A percentile compares a stretch with the other conserved stretches of the same genome.
Conservation (phyloP, 2,797 vertebrate species). For the Sebastes cheni region DNA sequence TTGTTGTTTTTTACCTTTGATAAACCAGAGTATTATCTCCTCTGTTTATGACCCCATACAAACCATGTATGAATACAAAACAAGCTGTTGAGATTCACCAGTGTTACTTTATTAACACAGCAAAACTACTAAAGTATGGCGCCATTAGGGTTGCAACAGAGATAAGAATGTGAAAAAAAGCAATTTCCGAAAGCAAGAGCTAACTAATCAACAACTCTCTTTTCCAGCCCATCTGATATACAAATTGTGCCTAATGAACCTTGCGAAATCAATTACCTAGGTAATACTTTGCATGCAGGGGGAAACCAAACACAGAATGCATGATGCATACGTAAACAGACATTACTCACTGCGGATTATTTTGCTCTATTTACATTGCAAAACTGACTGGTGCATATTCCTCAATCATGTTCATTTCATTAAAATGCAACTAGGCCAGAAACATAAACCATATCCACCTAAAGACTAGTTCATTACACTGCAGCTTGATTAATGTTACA, state of each 20-base stretch:
- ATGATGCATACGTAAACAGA: constrained; percentile 82
- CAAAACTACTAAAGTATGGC: constrained; percentile 44
- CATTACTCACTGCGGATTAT: constrained; percentile 80
- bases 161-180: constrained; percentile 67
- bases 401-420: constrained; percentile 77
- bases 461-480: constrained; percentile 29
- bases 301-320: constrained; percentile 74
- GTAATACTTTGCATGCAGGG: constrained; percentile 81
- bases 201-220: constrained; percentile 83
- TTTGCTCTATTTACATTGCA: constrained; percentile 82
- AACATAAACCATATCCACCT: constrained; percentile 51
- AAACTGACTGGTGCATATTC: constrained; percentile 69
- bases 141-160: constrained; percentile 53
- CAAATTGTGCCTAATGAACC: constrained; percentile 85
- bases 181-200: constrained; percentile 78
- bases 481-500: constrained; percentile 44
- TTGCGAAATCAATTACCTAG: constrained; percentile 83
- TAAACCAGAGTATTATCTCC: constrained; percentile 22
- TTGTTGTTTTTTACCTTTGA: constrained; percentile 3
- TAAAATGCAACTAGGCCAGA: constrained; percentile 78
- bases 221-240: constrained; percentile 84
- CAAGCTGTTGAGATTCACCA: constrained; percentile 54
- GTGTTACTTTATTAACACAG: constrained; percentile 55
- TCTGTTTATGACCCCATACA: constrained; percentile 22
- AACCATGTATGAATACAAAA: constrained; percentile 55